These are phyloP conservation scores for Sphenodon punctatus DNA, from an alignment of 2,797 vertebrate species.

Conservation along the genomic window DNA sequence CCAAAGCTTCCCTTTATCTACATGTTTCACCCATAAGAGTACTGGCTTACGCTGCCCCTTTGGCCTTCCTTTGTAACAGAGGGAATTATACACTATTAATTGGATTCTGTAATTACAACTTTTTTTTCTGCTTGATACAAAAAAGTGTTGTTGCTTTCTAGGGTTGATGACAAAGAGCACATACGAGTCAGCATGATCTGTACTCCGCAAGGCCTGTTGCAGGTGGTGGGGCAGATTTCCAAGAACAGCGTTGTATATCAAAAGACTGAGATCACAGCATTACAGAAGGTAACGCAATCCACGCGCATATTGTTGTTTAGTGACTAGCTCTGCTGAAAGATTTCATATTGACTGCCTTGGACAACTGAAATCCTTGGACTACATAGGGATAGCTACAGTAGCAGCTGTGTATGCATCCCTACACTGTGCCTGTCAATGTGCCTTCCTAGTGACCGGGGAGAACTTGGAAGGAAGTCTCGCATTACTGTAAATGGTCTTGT, in stretches of 20 bases:
- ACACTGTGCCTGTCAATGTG: neutral
- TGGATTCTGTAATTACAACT: neutral
- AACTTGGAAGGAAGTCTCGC: neutral
- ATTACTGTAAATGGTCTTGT: neutral
- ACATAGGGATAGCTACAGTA: neutral
- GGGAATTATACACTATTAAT: neutral
- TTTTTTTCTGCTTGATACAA: constrained; percentile 11
- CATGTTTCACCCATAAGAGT: neutral
- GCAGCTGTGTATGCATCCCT: neutral
- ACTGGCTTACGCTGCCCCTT: neutral
- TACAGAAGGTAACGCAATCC: constrained; percentile 83
- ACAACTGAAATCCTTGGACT: neutral
- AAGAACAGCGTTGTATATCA: constrained; percentile 71
- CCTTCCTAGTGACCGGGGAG: neutral
- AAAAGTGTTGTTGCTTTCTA: constrained; percentile 46
- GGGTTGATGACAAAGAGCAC: constrained; percentile 73
- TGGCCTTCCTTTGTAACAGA: neutral
- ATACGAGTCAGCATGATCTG: constrained; percentile 83
- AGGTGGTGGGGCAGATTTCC: constrained; percentile 81
- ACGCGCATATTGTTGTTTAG: neutral
- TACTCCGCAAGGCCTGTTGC: constrained; percentile 81
- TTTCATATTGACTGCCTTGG: neutral
- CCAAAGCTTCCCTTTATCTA: accelerated
- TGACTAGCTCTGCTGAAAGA: neutral
- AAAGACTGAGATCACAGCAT: constrained; percentile 79